phyloP scores from a whole-genome alignment of 2,888 invertebrate genomes.

The Antheraea yamamai region DNA sequence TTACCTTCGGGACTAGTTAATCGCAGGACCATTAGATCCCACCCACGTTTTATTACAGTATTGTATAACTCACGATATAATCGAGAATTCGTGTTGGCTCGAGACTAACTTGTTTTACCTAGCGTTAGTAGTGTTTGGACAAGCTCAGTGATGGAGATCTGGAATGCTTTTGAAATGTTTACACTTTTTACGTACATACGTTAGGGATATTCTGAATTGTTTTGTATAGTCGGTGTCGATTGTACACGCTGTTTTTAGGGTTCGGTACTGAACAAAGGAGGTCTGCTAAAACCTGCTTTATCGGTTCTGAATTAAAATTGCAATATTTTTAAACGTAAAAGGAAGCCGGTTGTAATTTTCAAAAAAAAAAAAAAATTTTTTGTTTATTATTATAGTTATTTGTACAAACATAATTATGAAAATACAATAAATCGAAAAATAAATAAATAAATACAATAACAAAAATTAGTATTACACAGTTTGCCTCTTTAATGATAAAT shows the following conservation, averaged over 20 bases:
- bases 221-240: background rate
- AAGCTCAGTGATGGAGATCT: slow-evolving; percentile 54
- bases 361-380: too few relatives aligned
- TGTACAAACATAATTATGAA: too few relatives aligned
- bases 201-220: slow-evolving; percentile 8
- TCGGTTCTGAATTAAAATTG: too few relatives aligned
- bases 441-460: too few relatives aligned
- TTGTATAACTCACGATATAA: slow-evolving; percentile 33
- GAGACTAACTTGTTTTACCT: slow-evolving; percentile 46
- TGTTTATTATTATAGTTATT: too few relatives aligned
- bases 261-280: too few relatives aligned
- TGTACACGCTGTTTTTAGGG: background rate
- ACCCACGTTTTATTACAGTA: background rate
- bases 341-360: too few relatives aligned
- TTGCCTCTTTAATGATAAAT: too few relatives aligned
- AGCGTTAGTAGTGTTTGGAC: slow-evolving; percentile 55
- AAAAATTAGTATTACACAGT: too few relatives aligned
- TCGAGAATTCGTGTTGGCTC: slow-evolving; percentile 45
- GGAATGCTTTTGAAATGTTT: slow-evolving; percentile 59
- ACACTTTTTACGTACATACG: slow-evolving; percentile 45
- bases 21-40: background rate
- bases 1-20: background rate
- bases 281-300: too few relatives aligned
- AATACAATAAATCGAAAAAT: too few relatives aligned
- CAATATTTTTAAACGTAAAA: too few relatives aligned